Base-by-base conservation (phyloP, 2,797 vertebrate species). In the Acridotheres tristis region DNA sequence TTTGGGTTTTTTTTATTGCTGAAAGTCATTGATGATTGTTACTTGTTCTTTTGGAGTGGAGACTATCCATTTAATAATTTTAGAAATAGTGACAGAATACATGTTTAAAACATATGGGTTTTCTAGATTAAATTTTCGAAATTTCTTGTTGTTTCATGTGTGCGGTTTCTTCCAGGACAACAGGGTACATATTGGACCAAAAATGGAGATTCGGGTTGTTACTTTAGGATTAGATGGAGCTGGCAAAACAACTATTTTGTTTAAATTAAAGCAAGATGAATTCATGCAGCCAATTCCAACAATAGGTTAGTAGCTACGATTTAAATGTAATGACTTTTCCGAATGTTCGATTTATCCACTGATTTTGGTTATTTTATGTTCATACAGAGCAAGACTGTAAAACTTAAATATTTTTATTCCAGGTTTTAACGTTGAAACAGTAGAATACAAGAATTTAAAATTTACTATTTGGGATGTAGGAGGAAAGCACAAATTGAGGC, bases 391-490 rank as follows among this genome's bases (percentile, higher is more conserved):
- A 81, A 54, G 17, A 74, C 9, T 80, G 59, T 97, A 90, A 96
- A 93, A 92, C 15, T 76, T 84, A 16, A 59, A 51, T 79, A 71
- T 86, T 93, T 85, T 90, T 85, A 58, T 96, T 51, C 45, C 96
- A 99, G 99, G 99, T 96, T 99, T 99, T 97, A 99, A 99, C 54
- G 99, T 99, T 95, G 99, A 99, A 98, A 99, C 99, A 2, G 99
- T 99, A 55, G 99, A 99, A 97, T 99, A 99, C 95, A 99, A 99
- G 98, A 99, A 99, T 96, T 94, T 99, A 84, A 99, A 99, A 96
- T 99, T 99, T 98, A 99, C 99, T 82, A 99, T 99, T 97, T 99
- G 99, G 99, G 99, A 99, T 84, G 99, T 99, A 66, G 99, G 99
- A 87, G 99, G 99, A 62, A 99, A 99, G 94, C 99, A 99, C 67